A percentile compares a stretch with the other conserved stretches of the same genome.
phyloP scores from a whole-genome alignment of 2,888 invertebrate genomes.

The Dolichopus griseipennis region DNA sequence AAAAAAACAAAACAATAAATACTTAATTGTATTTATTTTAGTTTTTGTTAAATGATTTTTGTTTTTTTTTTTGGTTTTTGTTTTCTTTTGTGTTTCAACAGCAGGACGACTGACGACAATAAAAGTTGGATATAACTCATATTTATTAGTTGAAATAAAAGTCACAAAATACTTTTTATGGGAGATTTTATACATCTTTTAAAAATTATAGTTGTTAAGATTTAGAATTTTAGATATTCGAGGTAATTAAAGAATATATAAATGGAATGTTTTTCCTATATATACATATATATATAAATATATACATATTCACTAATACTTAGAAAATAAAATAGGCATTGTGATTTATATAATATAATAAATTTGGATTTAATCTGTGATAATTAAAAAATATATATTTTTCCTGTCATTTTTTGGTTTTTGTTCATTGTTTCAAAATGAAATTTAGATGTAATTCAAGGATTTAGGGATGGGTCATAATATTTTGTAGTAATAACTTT shows the following conservation, averaged over 20 bases:
- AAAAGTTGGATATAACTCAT: not conserved
- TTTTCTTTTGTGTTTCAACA: not conserved
- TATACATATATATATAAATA: too few species aligned
- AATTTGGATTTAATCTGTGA: too few species aligned
- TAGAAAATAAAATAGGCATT: not conserved
- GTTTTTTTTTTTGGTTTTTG: not conserved
- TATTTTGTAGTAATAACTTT: too few species aligned
- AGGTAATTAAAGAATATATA: not conserved
- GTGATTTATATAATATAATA: too few species aligned
- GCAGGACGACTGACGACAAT: constrained; percentile 1
- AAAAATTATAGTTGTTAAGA: not conserved
- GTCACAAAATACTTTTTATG: not conserved
- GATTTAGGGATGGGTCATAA: too few species aligned
- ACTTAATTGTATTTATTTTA: constrained; percentile 6
- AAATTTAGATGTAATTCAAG: too few species aligned
- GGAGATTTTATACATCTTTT: not conserved
- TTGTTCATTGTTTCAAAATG: too few species aligned
- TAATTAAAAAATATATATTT: too few species aligned
- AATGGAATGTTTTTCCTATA: not conserved
- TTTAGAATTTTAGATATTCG: not conserved
- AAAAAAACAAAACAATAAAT: not conserved
- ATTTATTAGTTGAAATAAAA: not conserved
- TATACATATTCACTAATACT: too few species aligned
- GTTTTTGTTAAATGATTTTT: not conserved
- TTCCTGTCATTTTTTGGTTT: too few species aligned